Conservation (phyloP, 2,113 vertebrate species). For the Orthonyx spaldingii region DNA sequence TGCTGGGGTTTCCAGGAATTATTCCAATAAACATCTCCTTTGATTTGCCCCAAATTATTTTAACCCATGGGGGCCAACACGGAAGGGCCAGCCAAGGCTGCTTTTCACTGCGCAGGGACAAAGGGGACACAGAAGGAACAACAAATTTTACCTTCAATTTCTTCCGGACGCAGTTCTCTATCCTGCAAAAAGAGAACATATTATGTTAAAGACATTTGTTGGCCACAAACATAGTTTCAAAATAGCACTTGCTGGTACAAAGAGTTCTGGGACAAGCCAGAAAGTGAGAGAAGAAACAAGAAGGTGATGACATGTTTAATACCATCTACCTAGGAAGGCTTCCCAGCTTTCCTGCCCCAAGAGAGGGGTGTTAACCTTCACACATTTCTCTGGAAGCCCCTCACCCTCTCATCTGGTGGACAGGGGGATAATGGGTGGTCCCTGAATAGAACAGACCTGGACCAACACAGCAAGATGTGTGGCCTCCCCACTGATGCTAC, state of each 20-base stretch:
- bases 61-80: background rate
- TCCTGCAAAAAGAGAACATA: constrained; percentile 79
- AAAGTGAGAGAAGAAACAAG: constrained; percentile 59
- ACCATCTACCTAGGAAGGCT: constrained; percentile 16
- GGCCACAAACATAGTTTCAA: background rate
- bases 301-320: constrained; percentile 69
- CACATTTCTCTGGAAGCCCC: background rate
- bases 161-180: constrained; percentile 91
- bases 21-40: background rate
- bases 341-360: background rate
- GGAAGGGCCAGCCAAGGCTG: background rate
- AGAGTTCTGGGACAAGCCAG: constrained; percentile 2
- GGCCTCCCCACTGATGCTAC: background rate
- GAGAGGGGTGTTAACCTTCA: background rate
- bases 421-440: background rate
- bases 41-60: background rate
- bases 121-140: background rate
- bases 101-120: background rate
- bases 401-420: background rate
- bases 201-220: background rate
- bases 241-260: background rate
- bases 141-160: constrained; percentile 88
- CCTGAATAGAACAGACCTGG: background rate
- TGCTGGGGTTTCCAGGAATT: background rate
- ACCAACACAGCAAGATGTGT: background rate